Base-by-base conservation (phyloP, 2,797 vertebrate genomes). In the Melanotaenia maccullochi region DNA sequence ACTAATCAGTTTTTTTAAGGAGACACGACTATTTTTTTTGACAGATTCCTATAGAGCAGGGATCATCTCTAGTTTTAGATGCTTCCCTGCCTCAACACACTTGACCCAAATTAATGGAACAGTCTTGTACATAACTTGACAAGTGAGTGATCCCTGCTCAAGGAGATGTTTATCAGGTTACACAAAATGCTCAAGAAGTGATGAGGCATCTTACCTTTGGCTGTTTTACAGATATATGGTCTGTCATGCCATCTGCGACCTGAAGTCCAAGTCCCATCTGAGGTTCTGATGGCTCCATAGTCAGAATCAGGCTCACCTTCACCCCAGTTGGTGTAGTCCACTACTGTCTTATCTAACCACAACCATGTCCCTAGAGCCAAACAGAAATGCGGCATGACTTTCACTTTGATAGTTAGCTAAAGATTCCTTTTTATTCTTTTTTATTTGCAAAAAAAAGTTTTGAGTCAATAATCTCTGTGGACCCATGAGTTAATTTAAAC, bases 311-410 rank as follows among this genome's bases (percentile, higher is more conserved):
- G 54, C 40, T 86, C 79, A 0, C 76, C 82, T 30, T 0, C 1
- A 62, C 2, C 55, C 93, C 93, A 93, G 85, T 93, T 93, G 12
- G 22, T 85, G 65, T 85, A 93, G 69, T 91, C 91, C 73, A 93
- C 0, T 3, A 86, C 55, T 18, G 87, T 87, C 68, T 81, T 77
- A 57, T 93, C 93, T 74, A 93, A 47, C 92, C 92, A 93, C 67
- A 36, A 9, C 92, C 91, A 93, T 1, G 68, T 63, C 13, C 91
- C 92, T 93, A 13, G 0, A 2, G 28, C 13, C 71, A 40, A 73
- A 73, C 30, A 78, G 4, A 76, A 65, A 71, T 33, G 9, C 16
- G 40, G 40, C 16, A 18, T 42, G 35, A 22, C 58, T 58, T 60
- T 63, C 24, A 40, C 18, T 44, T 59, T 25, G 3, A 25, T 7